These are phyloP conservation scores for Empidonax alnorum DNA, from an alignment of 2,113 vertebrate genomes.

Conservation along the genomic window DNA sequence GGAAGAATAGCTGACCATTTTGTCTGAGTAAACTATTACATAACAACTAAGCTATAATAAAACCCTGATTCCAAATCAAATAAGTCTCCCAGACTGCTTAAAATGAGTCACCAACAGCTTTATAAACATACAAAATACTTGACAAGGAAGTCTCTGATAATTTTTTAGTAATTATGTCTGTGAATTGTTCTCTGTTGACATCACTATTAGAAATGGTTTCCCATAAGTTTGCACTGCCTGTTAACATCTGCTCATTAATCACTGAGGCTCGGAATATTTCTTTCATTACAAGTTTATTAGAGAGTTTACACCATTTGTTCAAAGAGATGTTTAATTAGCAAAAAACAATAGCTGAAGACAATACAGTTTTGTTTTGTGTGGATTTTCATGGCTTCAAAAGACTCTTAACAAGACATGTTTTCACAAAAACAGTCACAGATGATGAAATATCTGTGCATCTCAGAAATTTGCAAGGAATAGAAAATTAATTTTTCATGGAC, in stretches of 20 bases:
- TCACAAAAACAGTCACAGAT: slow-evolving; percentile 42
- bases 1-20: slow-evolving; percentile 76
- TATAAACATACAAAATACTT: slow-evolving; percentile 87
- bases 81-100: slow-evolving; percentile 83
- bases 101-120: slow-evolving; percentile 87
- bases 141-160: slow-evolving; percentile 88
- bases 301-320: slow-evolving; percentile 48
- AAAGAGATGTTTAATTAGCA: slow-evolving; percentile 67
- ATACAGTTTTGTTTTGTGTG: neutral
- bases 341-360: slow-evolving; percentile 51
- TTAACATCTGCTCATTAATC: slow-evolving; percentile 88
- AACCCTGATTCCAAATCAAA: slow-evolving; percentile 84
- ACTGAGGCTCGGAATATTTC: slow-evolving; percentile 79
- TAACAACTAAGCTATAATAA: slow-evolving; percentile 85
- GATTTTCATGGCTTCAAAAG: slow-evolving; percentile 17
- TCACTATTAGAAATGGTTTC: slow-evolving; percentile 84
- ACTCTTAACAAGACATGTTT: slow-evolving; percentile 10
- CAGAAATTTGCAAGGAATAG: slow-evolving; percentile 23
- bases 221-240: slow-evolving; percentile 81
- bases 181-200: slow-evolving; percentile 88
- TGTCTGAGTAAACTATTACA: slow-evolving; percentile 82
- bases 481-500: slow-evolving; percentile 11
- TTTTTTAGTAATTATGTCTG: slow-evolving; percentile 88
- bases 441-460: slow-evolving; percentile 24
- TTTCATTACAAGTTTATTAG: slow-evolving; percentile 75